Conservation (phyloP, 2,888 invertebrate genomes). For the Dryomyza anilis region DNA sequence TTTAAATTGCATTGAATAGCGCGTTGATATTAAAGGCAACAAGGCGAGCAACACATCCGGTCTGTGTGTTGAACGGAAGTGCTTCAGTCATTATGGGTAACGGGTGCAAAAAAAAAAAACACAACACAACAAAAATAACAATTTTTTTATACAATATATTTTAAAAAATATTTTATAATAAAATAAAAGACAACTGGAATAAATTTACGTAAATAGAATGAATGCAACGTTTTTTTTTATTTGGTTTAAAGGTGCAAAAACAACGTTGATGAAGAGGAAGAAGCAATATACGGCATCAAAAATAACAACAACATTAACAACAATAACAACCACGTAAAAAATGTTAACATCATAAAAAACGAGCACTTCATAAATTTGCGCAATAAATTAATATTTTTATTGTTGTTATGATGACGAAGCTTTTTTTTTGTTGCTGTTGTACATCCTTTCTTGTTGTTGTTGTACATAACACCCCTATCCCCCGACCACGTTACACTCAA, state of each 20-base stretch:
- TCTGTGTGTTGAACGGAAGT: slow-evolving; percentile 9
- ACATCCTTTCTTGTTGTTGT: neutral
- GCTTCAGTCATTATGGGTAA: slow-evolving; percentile 1
- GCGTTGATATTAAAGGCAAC: too few species aligned
- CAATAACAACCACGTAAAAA: neutral
- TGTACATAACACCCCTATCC: too few species aligned
- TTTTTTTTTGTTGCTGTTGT: neutral
- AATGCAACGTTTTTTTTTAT: too few species aligned
- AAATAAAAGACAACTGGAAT: too few species aligned
- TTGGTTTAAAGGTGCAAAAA: too few species aligned
- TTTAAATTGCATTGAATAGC: too few species aligned
- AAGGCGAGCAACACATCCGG: too few species aligned
- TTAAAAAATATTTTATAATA: too few species aligned
- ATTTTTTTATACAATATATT: neutral
- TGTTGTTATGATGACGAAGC: neutral
- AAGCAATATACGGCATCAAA: neutral
- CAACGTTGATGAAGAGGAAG: neutral
- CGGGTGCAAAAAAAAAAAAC: neutral
- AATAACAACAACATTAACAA: neutral
- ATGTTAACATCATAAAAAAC: neutral
- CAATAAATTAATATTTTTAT: slow-evolving; percentile 11
- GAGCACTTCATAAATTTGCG: neutral
- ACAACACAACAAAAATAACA: too few species aligned
- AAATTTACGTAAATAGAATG: too few species aligned
- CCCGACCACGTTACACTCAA: neutral